Conservation (phyloP, 2,888 invertebrate genomes). For the Helobdella robusta region DNA sequence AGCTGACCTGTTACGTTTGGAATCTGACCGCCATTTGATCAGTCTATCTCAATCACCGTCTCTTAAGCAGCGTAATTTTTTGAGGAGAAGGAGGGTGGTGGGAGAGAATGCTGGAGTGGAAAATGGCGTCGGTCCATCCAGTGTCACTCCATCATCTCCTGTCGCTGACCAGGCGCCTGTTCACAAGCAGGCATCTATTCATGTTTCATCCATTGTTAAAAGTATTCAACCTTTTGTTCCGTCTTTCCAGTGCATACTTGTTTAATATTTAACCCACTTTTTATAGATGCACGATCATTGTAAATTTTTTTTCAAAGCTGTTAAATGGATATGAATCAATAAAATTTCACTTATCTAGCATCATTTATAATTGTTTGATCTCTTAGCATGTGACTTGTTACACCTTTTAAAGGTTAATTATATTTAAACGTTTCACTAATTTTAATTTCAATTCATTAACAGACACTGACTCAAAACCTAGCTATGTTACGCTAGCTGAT, state of each 20-base stretch:
- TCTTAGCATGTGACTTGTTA: too few relatives aligned
- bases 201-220: background rate
- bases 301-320: background rate
- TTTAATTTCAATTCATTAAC: background rate
- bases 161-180: background rate
- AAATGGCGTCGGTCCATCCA: background rate
- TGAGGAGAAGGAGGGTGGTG: background rate
- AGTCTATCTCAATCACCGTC: background rate
- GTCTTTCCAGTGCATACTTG: too few relatives aligned
- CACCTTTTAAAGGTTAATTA: too few relatives aligned
- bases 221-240: too few relatives aligned
- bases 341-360: background rate
- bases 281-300: too few relatives aligned
- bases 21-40: slow-evolving; percentile 15
- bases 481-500: too few relatives aligned
- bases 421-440: too few relatives aligned
- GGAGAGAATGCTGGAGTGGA: background rate
- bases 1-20: slow-evolving; percentile 23
- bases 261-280: too few relatives aligned
- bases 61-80: background rate
- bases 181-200: background rate
- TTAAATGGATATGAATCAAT: background rate
- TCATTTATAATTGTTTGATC: too few relatives aligned
- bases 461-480: too few relatives aligned
- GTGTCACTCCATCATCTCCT: background rate